phyloP scores from a whole-genome alignment of 1,140 invertebrate species.

The Drosophila varians region DNA sequence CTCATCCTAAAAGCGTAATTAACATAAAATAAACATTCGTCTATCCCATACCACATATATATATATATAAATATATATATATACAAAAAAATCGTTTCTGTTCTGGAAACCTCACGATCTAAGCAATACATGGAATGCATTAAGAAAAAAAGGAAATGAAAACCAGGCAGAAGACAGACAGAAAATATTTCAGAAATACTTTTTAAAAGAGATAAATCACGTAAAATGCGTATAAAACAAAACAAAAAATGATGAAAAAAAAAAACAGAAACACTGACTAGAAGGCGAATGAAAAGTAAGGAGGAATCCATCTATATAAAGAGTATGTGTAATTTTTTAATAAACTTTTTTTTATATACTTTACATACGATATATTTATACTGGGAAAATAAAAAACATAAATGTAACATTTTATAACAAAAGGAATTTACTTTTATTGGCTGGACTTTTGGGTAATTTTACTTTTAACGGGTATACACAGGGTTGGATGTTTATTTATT shows the following conservation, averaged over 20 bases:
- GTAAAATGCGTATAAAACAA: conserved; percentile 49
- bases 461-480: no score
- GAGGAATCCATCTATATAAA: conserved; percentile 42
- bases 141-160: conserved; percentile 9
- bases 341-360: conserved; percentile 80
- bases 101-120: neutral
- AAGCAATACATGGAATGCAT: conserved; percentile 27
- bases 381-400: conserved; percentile 75
- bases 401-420: conserved; percentile 82
- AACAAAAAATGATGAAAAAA: conserved; percentile 31
- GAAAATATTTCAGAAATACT: conserved; percentile 30
- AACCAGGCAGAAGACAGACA: neutral
- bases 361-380: conserved; percentile 80
- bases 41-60: conserved; percentile 27
- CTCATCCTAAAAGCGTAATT: conserved; percentile 48
- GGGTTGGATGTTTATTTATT: no score
- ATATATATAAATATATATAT: no score
- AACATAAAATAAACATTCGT: conserved; percentile 47
- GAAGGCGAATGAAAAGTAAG: conserved; percentile 18
- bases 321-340: conserved; percentile 79
- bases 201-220: conserved; percentile 44
- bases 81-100: no score
- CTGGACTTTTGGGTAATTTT: no score
- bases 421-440: conserved; percentile 16
- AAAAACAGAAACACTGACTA: conserved; percentile 17